phyloP scores from a whole-genome alignment of 2,888 invertebrate species.

The Beris chalybata region DNA sequence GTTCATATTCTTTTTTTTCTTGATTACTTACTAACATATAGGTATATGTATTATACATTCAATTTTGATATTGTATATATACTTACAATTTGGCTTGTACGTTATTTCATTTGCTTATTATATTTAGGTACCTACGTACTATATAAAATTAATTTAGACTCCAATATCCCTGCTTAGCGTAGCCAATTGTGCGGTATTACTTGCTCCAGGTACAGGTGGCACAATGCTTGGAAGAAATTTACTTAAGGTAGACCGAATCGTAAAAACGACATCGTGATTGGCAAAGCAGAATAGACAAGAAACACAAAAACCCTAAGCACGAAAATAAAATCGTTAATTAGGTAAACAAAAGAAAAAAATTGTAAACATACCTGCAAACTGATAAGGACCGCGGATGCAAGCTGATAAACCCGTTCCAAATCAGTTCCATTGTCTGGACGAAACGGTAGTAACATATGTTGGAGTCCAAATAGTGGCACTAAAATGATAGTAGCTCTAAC shows the following conservation, averaged over 20 bases:
- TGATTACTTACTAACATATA: too few species aligned
- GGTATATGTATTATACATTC: too few species aligned
- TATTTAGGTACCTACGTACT: too few species aligned
- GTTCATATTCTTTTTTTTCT: too few species aligned
- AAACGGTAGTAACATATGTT: constrained; percentile 71
- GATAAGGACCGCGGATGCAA: constrained; percentile 67
- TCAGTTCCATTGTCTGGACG: constrained; percentile 63
- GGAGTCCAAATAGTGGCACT: constrained; percentile 75
- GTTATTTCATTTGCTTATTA: too few species aligned
- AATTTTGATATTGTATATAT: too few species aligned
- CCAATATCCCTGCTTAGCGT: constrained; percentile 56
- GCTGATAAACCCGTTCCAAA: constrained; percentile 65
- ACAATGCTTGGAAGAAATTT: constrained; percentile 52
- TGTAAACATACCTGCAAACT: constrained; percentile 66
- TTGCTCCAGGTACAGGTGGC: constrained; percentile 50
- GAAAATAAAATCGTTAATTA: constrained; percentile 40
- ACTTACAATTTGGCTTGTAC: too few species aligned
- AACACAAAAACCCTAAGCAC: constrained; percentile 69
- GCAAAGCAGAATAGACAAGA: constrained; percentile 74
- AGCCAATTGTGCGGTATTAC: constrained; percentile 54
- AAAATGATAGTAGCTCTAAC: constrained; percentile 66
- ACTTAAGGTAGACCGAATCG: constrained; percentile 57
- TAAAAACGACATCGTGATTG: constrained; percentile 70
- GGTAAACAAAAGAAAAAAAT: background rate
- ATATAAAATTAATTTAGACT: constrained; percentile 45